Conservation (phyloP, 2,113 vertebrate species). For the Alligator sinensis region DNA sequence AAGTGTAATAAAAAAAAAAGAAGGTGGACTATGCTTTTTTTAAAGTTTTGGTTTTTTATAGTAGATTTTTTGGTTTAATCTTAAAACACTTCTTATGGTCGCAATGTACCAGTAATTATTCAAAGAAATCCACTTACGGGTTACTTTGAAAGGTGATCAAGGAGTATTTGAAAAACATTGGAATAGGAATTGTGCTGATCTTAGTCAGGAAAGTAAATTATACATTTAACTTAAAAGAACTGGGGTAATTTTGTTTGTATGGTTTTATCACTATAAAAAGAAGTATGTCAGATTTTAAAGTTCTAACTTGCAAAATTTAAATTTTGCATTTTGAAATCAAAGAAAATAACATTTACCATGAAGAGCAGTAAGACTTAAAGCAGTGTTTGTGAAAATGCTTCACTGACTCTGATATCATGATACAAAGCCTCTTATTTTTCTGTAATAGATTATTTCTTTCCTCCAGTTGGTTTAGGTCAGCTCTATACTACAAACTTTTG, state of each 20-base stretch:
- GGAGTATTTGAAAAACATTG: background rate
- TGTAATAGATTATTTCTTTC: background rate
- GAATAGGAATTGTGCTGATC: background rate
- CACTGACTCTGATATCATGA: background rate
- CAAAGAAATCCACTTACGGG: background rate
- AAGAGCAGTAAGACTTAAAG: background rate
- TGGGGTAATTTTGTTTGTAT: too few relatives aligned
- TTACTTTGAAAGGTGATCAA: background rate
- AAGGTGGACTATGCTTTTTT: background rate
- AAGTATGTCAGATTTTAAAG: background rate
- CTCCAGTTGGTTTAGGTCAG: background rate
- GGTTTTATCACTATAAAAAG: background rate
- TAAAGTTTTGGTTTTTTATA: background rate
- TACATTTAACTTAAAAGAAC: too few relatives aligned
- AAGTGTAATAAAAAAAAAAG: background rate
- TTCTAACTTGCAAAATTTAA: background rate
- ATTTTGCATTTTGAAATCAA: background rate
- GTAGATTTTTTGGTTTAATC: background rate
- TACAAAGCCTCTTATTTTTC: background rate
- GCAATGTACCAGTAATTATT: background rate
- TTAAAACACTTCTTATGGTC: background rate
- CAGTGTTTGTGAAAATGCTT: background rate
- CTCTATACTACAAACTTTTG: too few relatives aligned
- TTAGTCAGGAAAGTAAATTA: background rate
- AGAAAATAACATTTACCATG: background rate